These are phyloP conservation scores for Andrena marginata DNA, from an alignment of 2,888 invertebrate genomes.

Conservation along the genomic window DNA sequence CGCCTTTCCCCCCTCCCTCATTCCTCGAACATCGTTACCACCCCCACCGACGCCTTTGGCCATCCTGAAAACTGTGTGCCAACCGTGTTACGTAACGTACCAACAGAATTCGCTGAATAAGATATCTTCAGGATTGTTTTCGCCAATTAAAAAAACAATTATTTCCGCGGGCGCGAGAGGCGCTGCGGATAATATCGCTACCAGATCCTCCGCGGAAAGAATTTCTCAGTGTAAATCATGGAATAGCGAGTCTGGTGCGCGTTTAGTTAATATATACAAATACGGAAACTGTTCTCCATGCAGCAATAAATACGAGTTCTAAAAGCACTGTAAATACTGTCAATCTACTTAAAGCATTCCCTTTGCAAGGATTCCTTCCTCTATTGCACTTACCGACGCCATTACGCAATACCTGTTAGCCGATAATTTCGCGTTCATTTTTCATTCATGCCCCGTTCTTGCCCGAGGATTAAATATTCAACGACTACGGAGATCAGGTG, in stretches of 20 bases:
- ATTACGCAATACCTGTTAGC: slow-evolving; percentile 51
- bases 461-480: not conserved
- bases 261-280: not conserved
- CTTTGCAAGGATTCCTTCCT: slow-evolving; percentile 33
- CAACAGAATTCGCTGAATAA: not conserved
- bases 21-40: not conserved
- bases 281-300: not conserved
- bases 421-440: slow-evolving; percentile 22
- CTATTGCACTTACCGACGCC: slow-evolving; percentile 24
- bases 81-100: slow-evolving; percentile 30
- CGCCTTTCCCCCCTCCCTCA: not conserved
- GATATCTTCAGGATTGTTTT: slow-evolving; percentile 15
- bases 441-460: slow-evolving; percentile 15
- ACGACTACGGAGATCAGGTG: not conserved
- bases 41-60: not conserved
- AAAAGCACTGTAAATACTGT: slow-evolving; percentile 16
- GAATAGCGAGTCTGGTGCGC: too few relatives aligned
- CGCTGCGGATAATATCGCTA: not conserved
- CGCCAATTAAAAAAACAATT: slow-evolving; percentile 22
- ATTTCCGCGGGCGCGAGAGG: too few relatives aligned
- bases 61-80: slow-evolving; percentile 21
- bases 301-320: slow-evolving; percentile 23
- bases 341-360: slow-evolving; percentile 31
- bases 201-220: not conserved
- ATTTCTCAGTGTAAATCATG: not conserved